Conservation (phyloP, 2,113 vertebrate genomes). For the Psophia crepitans region DNA sequence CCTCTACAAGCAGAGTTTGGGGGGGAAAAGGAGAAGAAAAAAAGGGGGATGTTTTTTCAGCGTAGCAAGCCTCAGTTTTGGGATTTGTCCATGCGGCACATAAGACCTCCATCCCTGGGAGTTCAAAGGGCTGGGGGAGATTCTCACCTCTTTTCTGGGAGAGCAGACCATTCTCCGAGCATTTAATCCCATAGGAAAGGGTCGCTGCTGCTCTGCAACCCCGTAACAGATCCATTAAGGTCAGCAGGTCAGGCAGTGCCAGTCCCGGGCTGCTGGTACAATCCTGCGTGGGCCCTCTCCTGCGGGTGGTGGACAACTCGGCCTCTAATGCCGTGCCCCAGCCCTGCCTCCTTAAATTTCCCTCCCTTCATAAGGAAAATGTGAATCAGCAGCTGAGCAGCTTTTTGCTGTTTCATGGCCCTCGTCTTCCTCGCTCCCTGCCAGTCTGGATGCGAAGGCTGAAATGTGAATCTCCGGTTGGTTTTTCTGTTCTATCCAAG, state of each 20-base stretch:
- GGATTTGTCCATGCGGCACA: neutral
- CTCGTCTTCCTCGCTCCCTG: neutral
- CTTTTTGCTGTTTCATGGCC: neutral
- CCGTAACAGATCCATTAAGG: rapidly evolving
- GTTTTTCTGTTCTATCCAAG: neutral
- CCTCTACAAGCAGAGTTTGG: neutral
- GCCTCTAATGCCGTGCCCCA: neutral
- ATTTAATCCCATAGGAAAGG: neutral
- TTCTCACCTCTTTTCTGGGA: neutral
- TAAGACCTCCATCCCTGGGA: neutral
- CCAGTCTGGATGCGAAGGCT: neutral
- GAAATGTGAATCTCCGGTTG: neutral
- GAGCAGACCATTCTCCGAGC: neutral
- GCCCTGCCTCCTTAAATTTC: neutral
- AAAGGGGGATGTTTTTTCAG: neutral
- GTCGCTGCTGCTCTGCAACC: neutral
- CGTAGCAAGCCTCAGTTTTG: rapidly evolving
- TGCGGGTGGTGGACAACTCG: rapidly evolving
- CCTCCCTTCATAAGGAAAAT: rapidly evolving
- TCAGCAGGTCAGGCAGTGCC: neutral
- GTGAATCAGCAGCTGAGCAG: neutral
- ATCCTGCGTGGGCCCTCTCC: neutral
- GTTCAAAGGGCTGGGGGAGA: neutral
- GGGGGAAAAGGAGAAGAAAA: rapidly evolving
- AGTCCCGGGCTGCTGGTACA: rapidly evolving